Base-by-base conservation (phyloP, 1,140 invertebrate genomes). In the Battus philenor region DNA sequence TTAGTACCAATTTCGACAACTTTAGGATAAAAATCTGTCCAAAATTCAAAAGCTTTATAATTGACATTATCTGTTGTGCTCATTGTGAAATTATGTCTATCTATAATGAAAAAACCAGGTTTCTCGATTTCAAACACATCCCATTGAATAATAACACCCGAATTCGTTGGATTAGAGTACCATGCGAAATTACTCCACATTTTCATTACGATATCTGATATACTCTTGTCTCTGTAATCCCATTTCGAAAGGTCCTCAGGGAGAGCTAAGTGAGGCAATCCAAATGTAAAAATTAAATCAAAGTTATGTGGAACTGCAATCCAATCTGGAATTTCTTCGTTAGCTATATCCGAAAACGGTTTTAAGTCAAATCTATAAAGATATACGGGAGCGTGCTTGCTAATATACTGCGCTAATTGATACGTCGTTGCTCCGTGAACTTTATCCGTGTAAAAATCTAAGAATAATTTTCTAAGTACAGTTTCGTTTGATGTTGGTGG, bases 1-100 rank as follows among this genome's bases (percentile, higher is more conserved):
- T 90, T 89, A 1, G 88, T 90, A 0, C 91, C 89, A 44, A 91
- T 88, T 59, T 90, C 86, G 0, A 93, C 57, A 6, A 94, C 87
- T 69, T 88, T 91, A 0, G 93, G 93, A 70, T 93, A 94, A 62
- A 93, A 93, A 22, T 93, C 89, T 59, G 93, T 93, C 93, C 93
- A 94, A 79, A 95, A 95, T 27, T 90, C 89, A 50, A 94, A 88
- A 4, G 91, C 89, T 62, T 91, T 92, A 63, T 93, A 93, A 78
- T 94, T 90, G 0, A 93, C 86, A 5, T 77, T 87, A 1, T 72
- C 81, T 1, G 88, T 59, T 43, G 90, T 88, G 50, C 90, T 91
- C 89, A 94, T 93, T 43, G 91, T 91, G 50, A 93, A 91, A 50
- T 89, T 93, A 38, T 80, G 64, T 33, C 89, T 88, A 57, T 94